phyloP scores from a whole-genome alignment of 2,797 vertebrate genomes.

The Gobionotothen gibberifrons region DNA sequence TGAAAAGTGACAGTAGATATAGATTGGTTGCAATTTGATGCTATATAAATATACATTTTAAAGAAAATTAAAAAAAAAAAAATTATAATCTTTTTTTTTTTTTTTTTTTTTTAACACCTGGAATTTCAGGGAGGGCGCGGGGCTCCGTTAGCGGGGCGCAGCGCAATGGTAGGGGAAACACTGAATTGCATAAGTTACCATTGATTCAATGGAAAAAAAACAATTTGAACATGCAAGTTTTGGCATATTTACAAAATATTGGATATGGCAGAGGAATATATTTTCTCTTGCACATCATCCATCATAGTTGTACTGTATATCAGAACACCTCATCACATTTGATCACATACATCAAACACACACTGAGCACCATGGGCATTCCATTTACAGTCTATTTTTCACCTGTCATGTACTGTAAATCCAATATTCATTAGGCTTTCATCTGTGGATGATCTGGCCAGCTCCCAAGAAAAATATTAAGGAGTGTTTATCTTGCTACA shows the following conservation, averaged over 20 bases:
- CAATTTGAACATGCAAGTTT: background rate
- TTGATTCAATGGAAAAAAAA: background rate
- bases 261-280: background rate
- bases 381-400: slow-evolving; percentile 4
- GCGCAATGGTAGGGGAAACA: no score
- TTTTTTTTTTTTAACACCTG: no score
- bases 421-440: slow-evolving; percentile 24
- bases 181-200: background rate
- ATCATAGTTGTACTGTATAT: background rate
- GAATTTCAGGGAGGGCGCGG: no score
- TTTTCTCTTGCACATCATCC: background rate
- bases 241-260: background rate
- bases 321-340: slow-evolving; percentile 8
- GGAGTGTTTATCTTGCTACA: slow-evolving; percentile 1
- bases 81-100: no score
- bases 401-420: slow-evolving; percentile 19
- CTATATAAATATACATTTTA: no score
- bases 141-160: no score
- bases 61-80: no score
- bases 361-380: slow-evolving; percentile 1
- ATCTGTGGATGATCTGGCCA: background rate
- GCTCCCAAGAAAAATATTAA: slow-evolving; percentile 13
- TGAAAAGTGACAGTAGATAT: no score
- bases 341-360: slow-evolving; percentile 13
- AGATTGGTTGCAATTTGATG: no score